Base-by-base conservation (phyloP, 2,797 vertebrate species). In the Anas acuta region DNA sequence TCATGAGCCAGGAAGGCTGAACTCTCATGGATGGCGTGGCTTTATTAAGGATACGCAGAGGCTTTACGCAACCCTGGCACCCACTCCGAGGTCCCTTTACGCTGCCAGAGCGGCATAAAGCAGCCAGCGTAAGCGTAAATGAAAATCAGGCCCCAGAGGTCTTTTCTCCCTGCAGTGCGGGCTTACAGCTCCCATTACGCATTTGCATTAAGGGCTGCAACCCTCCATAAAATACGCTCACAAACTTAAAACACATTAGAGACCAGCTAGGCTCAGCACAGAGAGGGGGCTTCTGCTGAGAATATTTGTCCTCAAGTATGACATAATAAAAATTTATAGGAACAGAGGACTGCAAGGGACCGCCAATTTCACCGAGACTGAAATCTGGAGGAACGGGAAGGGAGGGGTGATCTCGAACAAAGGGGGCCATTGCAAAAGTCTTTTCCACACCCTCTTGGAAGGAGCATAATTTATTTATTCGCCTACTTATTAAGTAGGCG, bases 131-230 rank as follows among this genome's bases (percentile, higher is more conserved):
- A 77, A 65, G 43, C 2, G 0, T 73, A 89, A 94, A 95, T 92
- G 94, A 93, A 94, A 95, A 93, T 87, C 90, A 85, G 85, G 8
- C 92, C 93, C 87, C 86, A 95, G 86, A 95, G 94, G 86, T 96
- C 90, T 96, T 89, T 92, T 76, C 65, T 94, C 90, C 87, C 95
- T 83, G 93, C 93, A 75, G 88, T 39, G 49, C 92, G 93, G 89
- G 62, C 84, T 86, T 95, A 93, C 57, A 94, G 13, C 91, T 95
- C 84, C 88, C 87, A 86, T 95, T 96, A 94, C 69, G 32, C 67
- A 85, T 93, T 84, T 94, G 89, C 91, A 95, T 95, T 80, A 92
- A 93, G 89, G 89, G 84, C 85, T 92, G 88, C 91, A 96, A 90
- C 80, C 84, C 72, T 81, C 87, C 89, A 87, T 96, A 94, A 96